Evolutionary conservation across 2,888 invertebrate species (phyloP).

Genomic region (Drosophila fulvimacula): DNA sequence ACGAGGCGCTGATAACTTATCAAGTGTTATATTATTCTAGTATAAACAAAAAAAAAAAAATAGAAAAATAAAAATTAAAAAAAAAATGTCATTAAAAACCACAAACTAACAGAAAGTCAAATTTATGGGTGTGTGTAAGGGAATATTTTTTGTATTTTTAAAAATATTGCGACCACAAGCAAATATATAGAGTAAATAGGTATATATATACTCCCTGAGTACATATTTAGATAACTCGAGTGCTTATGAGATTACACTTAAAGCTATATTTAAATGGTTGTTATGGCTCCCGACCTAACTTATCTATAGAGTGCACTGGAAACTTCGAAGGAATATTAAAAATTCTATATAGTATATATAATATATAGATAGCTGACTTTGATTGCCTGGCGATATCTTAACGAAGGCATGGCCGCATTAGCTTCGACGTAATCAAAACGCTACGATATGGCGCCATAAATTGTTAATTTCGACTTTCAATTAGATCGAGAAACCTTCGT

Average conservation of each 20-base stretch:
- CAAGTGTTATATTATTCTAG: constrained; percentile 74
- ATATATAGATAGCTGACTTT: constrained; percentile 11
- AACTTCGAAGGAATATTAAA: constrained; percentile 6
- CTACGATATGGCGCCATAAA: constrained; percentile 24
- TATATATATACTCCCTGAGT: not conserved
- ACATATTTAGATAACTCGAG: constrained; percentile 31
- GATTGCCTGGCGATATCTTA: constrained; percentile 30
- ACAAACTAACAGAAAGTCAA: constrained; percentile 24
- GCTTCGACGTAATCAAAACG: constrained; percentile 25
- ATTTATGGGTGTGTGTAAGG: constrained; percentile 28
- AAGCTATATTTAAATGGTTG: constrained; percentile 35
- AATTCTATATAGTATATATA: not conserved
- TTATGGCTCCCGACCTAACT: constrained; percentile 11
- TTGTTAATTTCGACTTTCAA: constrained; percentile 18
- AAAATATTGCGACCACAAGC: constrained; percentile 11
- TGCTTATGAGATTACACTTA: constrained; percentile 12
- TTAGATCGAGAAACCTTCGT: constrained; percentile 12
- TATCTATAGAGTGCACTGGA: constrained; percentile 33
- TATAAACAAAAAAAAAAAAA: constrained; percentile 13
- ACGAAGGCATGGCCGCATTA: constrained; percentile 24
- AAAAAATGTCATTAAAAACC: not conserved
- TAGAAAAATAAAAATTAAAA: constrained; percentile 21
- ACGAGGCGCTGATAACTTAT: constrained; percentile 70
- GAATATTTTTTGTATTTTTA: constrained; percentile 1
- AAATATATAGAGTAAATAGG: not conserved